Evolutionary conservation across 2,113 vertebrate species (phyloP).

Genomic region (Micronycteris hirsuta): DNA sequence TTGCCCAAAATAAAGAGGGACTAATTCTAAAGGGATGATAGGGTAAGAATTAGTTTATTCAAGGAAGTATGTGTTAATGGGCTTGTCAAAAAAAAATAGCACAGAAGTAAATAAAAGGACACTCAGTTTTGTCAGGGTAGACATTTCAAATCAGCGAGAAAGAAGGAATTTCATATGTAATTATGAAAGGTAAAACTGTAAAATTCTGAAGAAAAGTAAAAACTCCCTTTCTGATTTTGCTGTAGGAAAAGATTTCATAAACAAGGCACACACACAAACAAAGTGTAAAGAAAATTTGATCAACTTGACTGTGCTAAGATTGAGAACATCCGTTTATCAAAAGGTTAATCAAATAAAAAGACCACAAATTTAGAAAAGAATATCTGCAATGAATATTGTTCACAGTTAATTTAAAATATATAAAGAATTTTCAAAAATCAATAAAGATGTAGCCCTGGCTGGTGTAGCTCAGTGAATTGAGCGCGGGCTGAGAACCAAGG

Average conservation of each 20-base stretch:
- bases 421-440: too few species aligned
- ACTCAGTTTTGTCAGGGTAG: background rate
- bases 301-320: background rate
- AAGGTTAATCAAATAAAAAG: background rate
- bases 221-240: background rate
- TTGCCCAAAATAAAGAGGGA: background rate
- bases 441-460: too few species aligned
- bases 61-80: background rate
- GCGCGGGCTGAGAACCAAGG: too few species aligned
- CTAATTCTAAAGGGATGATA: background rate
- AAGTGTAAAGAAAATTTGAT: background rate
- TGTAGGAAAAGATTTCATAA: background rate
- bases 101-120: background rate
- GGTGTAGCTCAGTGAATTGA: too few species aligned
- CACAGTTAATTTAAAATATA: background rate
- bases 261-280: background rate
- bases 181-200: background rate
- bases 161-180: background rate
- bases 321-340: background rate
- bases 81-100: background rate
- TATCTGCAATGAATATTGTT: background rate
- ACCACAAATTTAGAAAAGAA: background rate
- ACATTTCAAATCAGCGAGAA: background rate
- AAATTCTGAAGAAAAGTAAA: background rate
- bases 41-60: background rate